Evolutionary conservation across 2,797 vertebrate genomes (phyloP), one percentile per base, ranked within the genome.

Genomic region (Cynopterus sphinx): DNA sequence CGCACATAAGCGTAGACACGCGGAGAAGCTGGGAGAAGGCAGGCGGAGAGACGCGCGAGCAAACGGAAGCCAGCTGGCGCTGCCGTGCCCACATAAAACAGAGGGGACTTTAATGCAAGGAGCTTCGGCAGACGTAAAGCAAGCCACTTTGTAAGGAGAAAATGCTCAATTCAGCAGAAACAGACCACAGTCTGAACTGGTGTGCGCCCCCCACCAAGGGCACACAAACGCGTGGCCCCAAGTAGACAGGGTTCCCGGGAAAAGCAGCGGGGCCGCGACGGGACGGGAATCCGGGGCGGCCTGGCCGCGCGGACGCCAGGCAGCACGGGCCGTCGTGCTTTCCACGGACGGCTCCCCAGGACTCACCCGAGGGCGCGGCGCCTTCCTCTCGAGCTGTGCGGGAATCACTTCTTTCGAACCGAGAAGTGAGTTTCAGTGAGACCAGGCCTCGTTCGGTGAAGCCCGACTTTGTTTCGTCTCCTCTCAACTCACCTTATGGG

Each of bases 401-500:
- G 21, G 39, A 22, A 19, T 43, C 36, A 74, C 46, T 63, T 78
- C 77, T 43, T 91, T 61, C 78, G 89, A 3, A n/a, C 87, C 85
- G 95, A 96, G 97, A 98, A 46, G 97, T 97, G 97, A 97, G 97
- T 98, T 97, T 90, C 71, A 65, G 19, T 39, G 49, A 91, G 68
- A 31, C 82, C 46, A 95, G n/a, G n/a, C n/a, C n/a, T n/a, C 94
- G 91, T 92, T 97, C 91, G 94, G 83, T 95, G 93, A 98, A 98
- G 97, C 96, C 68, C 97, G 97, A 97, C 94, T 95, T 81, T 77
- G 39, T 83, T 70, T 94, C 95, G 39, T 87, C 96, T 90, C n/a
- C n/a, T n/a, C n/a, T 84, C 94, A 79, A 98, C 98, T 39, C 98
- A 99, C 99, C 99, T 99, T 98, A 99, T 99, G 0, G 99, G 99